phyloP scores from a whole-genome alignment of 2,113 vertebrate species.

The Ochotona princeps region DNA sequence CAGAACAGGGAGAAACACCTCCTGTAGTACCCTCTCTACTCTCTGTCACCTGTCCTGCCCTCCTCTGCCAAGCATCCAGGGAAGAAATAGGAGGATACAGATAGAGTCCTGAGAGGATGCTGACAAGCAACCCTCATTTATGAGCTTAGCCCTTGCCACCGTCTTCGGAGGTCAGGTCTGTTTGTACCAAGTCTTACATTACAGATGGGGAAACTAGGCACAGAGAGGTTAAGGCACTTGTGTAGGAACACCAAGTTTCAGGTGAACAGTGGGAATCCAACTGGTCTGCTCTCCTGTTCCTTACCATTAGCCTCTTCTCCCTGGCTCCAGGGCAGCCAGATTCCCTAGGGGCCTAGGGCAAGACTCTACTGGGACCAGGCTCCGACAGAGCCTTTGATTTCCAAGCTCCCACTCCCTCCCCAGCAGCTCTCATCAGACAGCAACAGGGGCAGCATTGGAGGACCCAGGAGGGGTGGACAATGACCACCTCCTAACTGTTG shows the following conservation, averaged over 20 bases:
- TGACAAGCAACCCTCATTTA: rapidly evolving
- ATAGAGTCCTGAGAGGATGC: background rate
- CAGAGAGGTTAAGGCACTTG: background rate
- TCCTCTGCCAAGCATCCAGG: background rate
- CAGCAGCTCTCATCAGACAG: background rate
- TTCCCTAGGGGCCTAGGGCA: background rate
- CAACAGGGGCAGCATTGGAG: background rate
- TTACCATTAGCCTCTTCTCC: background rate
- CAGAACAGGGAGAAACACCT: conserved; percentile 59
- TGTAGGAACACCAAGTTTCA: background rate
- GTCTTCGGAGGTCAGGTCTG: background rate
- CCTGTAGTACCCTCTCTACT: background rate
- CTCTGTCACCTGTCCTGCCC: background rate
- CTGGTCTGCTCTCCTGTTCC: background rate
- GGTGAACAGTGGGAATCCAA: background rate
- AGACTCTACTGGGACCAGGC: background rate
- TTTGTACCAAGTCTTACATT: background rate
- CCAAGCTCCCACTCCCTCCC: background rate
- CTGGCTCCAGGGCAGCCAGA: background rate
- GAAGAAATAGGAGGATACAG: background rate
- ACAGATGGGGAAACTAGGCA: conserved; percentile 27
- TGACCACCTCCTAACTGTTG: background rate
- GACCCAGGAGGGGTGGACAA: background rate
- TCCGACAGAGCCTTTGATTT: background rate
- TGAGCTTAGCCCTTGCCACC: background rate